Conservation (phyloP, 2,797 vertebrate species). For the Glossophaga mutica region DNA sequence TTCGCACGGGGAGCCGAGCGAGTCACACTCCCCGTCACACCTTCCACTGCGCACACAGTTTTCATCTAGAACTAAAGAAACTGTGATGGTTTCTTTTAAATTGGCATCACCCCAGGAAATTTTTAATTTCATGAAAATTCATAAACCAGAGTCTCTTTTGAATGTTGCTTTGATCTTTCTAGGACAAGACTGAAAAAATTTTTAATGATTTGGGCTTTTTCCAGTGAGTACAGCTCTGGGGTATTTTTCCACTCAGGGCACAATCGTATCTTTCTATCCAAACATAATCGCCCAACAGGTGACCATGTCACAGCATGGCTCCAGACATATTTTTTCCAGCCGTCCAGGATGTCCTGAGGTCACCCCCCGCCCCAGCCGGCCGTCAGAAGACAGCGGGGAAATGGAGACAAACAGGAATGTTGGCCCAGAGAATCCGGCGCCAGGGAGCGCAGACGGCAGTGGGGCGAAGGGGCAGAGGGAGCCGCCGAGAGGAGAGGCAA, state of each 20-base stretch:
- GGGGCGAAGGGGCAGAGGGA: background rate
- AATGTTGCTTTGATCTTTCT: too few relatives aligned
- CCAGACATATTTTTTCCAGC: conserved; percentile 13
- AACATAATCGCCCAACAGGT: background rate
- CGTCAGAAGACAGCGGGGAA: background rate
- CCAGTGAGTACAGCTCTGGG: background rate
- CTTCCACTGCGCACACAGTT: background rate
- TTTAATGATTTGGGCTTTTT: background rate
- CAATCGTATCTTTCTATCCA: background rate
- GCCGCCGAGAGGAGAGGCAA: background rate
- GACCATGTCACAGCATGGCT: background rate
- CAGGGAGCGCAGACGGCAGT: background rate
- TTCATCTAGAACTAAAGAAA: background rate
- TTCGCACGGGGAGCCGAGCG: background rate
- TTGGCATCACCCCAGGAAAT: background rate
- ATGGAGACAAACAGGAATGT: background rate
- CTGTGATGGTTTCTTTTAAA: too few relatives aligned
- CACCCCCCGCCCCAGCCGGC: background rate
- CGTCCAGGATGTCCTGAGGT: conserved; percentile 3
- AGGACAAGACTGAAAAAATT: background rate
- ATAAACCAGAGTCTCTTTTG: background rate
- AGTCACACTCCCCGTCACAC: background rate
- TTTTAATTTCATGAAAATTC: conserved; percentile 8
- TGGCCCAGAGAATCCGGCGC: background rate
- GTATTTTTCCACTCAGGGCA: background rate